Evolutionary conservation across 2,113 vertebrate genomes (phyloP).

Genomic region (Proteles cristata): DNA sequence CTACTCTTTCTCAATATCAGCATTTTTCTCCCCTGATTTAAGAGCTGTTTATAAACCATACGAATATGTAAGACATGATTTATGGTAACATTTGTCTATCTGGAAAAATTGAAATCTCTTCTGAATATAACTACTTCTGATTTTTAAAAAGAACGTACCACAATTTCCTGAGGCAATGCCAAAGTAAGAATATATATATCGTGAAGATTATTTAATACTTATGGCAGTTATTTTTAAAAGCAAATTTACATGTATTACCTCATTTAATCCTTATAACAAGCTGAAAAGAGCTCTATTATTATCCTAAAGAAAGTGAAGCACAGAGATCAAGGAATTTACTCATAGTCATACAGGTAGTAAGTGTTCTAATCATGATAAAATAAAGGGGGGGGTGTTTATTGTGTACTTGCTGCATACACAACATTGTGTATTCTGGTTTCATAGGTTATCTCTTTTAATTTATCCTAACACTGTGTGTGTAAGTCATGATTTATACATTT

Average conservation of each 20-base stretch:
- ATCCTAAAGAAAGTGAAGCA: not conserved
- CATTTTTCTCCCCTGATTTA: constrained; percentile 6
- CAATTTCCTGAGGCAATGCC: not conserved
- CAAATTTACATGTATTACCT: not conserved
- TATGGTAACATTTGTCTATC: not conserved
- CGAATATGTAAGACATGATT: not conserved
- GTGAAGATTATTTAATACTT: not conserved
- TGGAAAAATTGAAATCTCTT: not conserved
- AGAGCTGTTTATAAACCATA: not conserved
- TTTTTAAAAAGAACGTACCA: constrained; percentile 34
- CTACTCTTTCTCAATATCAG: not conserved
- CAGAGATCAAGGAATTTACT: not conserved
- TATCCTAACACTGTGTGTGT: not conserved
- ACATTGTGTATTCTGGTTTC: not conserved
- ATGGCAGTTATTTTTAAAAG: not conserved
- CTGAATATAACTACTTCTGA: not conserved
- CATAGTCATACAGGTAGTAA: not conserved
- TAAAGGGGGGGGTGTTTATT: not conserved
- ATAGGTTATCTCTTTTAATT: not conserved
- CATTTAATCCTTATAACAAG: not conserved
- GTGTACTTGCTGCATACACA: not conserved
- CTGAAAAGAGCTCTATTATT: not conserved
- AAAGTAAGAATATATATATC: not conserved
- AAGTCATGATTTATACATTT: not conserved
- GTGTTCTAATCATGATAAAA: not conserved